Conservation (phyloP, 1,140 invertebrate species). For the Bombus cullumanus region DNA sequence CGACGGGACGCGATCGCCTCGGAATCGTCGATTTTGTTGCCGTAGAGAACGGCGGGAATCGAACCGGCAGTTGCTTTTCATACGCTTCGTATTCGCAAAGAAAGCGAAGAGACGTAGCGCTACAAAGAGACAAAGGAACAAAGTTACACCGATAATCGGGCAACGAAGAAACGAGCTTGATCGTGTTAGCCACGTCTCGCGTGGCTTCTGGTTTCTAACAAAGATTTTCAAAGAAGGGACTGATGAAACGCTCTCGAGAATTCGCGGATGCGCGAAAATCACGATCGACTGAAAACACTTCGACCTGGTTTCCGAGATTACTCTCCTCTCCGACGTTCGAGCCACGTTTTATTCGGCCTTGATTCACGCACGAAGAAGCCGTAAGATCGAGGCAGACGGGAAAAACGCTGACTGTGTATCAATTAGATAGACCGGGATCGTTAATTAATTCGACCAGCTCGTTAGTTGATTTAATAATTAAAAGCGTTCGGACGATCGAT, state of each 20-base stretch:
- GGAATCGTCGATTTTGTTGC: neutral
- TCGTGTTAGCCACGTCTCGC: neutral
- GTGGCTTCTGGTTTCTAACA: neutral
- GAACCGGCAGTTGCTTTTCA: neutral
- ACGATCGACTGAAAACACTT: conserved; percentile 8
- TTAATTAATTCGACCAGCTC: conserved; percentile 56
- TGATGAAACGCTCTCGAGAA: neutral
- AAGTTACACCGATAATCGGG: neutral
- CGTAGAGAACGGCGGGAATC: no score
- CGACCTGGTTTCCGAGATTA: neutral
- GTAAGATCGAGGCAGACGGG: neutral
- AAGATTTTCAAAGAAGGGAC: neutral
- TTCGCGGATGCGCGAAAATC: neutral
- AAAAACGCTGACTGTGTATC: neutral
- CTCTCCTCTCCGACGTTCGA: neutral
- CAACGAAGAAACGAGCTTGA: neutral
- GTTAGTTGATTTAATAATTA: conserved; percentile 56
- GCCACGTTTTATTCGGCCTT: neutral
- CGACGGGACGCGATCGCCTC: no score
- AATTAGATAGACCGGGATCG: conserved; percentile 28
- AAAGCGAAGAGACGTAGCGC: neutral
- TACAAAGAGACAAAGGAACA: neutral
- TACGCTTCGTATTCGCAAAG: neutral
- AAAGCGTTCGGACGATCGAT: conserved; percentile 54
- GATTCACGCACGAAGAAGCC: neutral